Conservation (phyloP, 2,797 vertebrate species). For the Poeciliopsis gracilis region DNA sequence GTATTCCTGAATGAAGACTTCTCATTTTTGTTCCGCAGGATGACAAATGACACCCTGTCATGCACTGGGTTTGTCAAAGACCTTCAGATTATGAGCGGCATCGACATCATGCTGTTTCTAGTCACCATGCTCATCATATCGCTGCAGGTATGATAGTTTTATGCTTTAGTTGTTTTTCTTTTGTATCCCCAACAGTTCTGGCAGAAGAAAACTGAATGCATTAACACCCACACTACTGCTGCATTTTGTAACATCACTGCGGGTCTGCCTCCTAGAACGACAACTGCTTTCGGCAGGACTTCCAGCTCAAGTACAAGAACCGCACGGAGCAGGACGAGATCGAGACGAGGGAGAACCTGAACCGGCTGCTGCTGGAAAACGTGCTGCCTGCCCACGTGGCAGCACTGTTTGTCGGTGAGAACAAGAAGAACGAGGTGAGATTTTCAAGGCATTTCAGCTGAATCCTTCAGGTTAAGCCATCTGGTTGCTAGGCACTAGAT, state of each 20-base stretch:
- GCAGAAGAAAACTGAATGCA: not conserved
- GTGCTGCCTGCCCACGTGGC: constrained; percentile 97
- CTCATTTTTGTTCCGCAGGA: constrained; percentile 50
- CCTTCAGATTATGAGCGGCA: constrained; percentile 84
- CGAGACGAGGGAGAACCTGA: constrained; percentile 97
- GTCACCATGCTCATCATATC: constrained; percentile 90
- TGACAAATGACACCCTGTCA: not conserved
- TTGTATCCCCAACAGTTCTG: not conserved
- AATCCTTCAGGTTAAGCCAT: not conserved
- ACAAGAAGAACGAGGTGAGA: constrained; percentile 93
- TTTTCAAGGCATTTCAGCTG: not conserved
- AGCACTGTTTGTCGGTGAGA: constrained; percentile 92
- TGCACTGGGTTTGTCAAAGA: constrained; percentile 79
- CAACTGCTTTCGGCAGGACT: constrained; percentile 92
- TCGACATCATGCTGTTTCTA: constrained; percentile 93
- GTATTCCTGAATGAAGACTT: not conserved
- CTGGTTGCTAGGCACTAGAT: not conserved
- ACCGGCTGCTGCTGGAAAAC: constrained; percentile 95
- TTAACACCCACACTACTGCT: not conserved
- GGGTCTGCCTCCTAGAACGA: constrained; percentile 83
- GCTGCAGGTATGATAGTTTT: constrained; percentile 83
- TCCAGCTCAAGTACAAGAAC: constrained; percentile 95
- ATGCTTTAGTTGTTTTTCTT: not conserved
- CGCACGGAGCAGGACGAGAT: constrained; percentile 95
- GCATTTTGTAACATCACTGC: not conserved